Percentiles rank a stretch among this genome's conserved stretches.
These are phyloP conservation scores for Dicyrtomina minuta DNA, from an alignment of 2,888 invertebrate genomes.

Conservation along the genomic window DNA sequence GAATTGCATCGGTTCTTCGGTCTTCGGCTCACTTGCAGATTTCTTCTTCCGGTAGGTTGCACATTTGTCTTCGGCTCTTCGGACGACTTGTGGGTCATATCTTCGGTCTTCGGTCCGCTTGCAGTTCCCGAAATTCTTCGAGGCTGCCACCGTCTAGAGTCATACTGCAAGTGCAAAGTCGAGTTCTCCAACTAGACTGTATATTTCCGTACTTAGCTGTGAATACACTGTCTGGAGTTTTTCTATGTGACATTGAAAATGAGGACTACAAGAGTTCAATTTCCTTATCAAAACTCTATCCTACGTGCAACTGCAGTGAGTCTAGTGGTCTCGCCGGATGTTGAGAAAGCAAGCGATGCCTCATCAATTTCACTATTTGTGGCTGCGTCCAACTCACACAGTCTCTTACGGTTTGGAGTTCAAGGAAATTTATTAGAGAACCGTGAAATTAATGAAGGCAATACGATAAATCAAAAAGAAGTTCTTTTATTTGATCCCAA, in stretches of 20 bases:
- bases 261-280: conserved; percentile 45
- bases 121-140: too few species aligned
- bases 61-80: too few species aligned
- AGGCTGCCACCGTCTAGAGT: conserved; percentile 45
- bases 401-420: conserved; percentile 37
- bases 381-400: conserved; percentile 36
- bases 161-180: conserved; percentile 44
- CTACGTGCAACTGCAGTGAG: conserved; percentile 43
- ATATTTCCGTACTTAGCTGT: conserved; percentile 50
- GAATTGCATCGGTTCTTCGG: too few species aligned
- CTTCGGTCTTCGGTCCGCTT: too few species aligned
- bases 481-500: conserved; percentile 44
- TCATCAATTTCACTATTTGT: conserved; percentile 38
- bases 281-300: conserved; percentile 29
- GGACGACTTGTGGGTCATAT: too few species aligned
- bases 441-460: conserved; percentile 27
- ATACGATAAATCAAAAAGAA: conserved; percentile 22
- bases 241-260: conserved; percentile 51
- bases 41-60: too few species aligned
- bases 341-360: conserved; percentile 7
- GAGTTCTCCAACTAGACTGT: conserved; percentile 49
- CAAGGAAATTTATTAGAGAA: conserved; percentile 39
- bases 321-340: conserved; percentile 29
- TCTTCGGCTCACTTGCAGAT: too few species aligned
- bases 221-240: conserved; percentile 41